Base-by-base conservation (phyloP, 2,888 invertebrate genomes). In the Xestia ashworthii region DNA sequence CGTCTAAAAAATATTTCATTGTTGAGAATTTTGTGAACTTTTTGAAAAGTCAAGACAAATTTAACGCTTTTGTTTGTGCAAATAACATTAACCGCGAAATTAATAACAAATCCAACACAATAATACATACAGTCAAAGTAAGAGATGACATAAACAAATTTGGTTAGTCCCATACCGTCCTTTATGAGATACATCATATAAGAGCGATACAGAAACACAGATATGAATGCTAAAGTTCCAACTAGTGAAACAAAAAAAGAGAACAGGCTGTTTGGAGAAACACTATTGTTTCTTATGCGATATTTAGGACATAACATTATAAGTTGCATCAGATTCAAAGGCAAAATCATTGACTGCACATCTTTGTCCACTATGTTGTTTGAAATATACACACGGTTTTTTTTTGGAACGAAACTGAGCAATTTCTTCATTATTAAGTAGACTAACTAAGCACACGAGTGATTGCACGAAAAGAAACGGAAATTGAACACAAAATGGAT, bases 21-120 rank as follows among this genome's bases (percentile, higher is more conserved):
- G 32, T 78, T 58, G 12, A 78, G 32, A 65, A 81, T 22, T 73
- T 65, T 80, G 32, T 78, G 65, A 41, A 78, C 71, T 55, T 65
- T 81, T 72, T 78, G 78, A n/a, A 78, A 72, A 0, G 55, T 81
- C 32, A 72, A 58, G 19, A 78, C 19, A 4, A 80, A 65, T 25
- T 50, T 32, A 4, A 81, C n/a, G 32, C 4, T 41, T 72, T 71
- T 25, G 0, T 48, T 44, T n/a, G 72, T 58, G 12, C 32, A 48
- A 65, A 78, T 44, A 41, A 78, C 25, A 5, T 55, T 41, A 1
- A 41, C 11, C 2, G 48, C 5, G 25, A 65, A 80, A 78, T 78
- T 78, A 4, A 80, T 55, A 14, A 16, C n/a, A 8, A 81, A 58
- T 5, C 78, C 78, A 0, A 41, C n/a, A 62, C 48, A 22, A 38